Percentiles rank a stretch among this genome's conserved stretches.
phyloP scores from a whole-genome alignment of 2,888 invertebrate genomes.

The Nephrotoma flavescens region DNA sequence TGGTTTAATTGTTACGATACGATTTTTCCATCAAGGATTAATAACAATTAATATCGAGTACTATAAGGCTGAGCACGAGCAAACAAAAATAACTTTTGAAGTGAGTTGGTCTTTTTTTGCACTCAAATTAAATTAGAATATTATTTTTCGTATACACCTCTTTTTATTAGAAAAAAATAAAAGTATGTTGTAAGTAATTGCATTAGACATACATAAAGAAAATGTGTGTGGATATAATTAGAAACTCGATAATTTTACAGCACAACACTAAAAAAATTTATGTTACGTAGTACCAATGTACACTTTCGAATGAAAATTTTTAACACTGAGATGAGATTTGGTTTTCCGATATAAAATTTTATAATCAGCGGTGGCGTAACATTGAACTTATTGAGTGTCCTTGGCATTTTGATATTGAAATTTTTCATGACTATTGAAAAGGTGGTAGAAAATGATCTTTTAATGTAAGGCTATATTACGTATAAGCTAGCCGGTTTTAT shows the following conservation, averaged over 20 bases:
- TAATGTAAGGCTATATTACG: not conserved
- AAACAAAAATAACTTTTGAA: constrained; percentile 59
- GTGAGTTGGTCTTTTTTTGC: constrained; percentile 34
- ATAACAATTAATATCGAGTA: constrained; percentile 73
- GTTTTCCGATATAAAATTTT: not conserved
- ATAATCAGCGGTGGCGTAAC: not conserved
- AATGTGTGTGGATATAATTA: not conserved
- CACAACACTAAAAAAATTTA: not conserved
- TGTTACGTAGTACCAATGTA: not conserved
- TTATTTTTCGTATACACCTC: not conserved
- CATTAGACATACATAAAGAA: not conserved
- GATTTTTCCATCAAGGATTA: constrained; percentile 60
- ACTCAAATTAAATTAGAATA: not conserved
- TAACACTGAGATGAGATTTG: not conserved
- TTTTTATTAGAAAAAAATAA: not conserved
- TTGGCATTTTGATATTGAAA: not conserved
- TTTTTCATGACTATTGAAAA: not conserved
- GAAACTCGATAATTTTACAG: not conserved
- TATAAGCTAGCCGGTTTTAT: not conserved
- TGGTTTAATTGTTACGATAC: constrained; percentile 51
- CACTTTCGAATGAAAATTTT: not conserved
- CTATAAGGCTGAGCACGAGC: constrained; percentile 58
- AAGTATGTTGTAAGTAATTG: not conserved
- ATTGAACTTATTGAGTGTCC: not conserved
- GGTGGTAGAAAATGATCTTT: not conserved